Conservation (phyloP, 2,113 vertebrate genomes). For the Asarcornis scutulata region DNA sequence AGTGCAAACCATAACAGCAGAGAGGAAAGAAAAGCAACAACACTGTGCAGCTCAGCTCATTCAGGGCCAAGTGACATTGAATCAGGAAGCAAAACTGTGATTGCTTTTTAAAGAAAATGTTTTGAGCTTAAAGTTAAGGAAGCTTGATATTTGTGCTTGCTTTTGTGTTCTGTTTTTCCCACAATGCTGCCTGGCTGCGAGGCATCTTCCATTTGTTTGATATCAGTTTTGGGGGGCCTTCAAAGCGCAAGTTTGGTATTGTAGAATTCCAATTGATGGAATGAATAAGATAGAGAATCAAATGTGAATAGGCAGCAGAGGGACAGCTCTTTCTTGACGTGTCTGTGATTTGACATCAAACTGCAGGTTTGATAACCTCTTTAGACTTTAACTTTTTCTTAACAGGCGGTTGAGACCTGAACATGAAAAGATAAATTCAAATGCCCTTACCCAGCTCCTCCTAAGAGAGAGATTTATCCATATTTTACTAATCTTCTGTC, state of each 20-base stretch:
- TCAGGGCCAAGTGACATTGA: conserved; percentile 24
- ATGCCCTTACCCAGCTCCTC: background rate
- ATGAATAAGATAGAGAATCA: background rate
- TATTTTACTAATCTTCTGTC: background rate
- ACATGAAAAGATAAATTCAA: background rate
- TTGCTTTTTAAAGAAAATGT: conserved; percentile 39
- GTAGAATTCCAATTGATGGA: background rate
- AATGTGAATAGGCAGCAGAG: background rate
- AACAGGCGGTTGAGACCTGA: background rate
- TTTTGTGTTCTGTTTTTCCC: conserved; percentile 13
- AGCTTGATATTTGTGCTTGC: background rate
- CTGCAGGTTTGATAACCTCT: background rate
- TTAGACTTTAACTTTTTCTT: background rate
- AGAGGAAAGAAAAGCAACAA: conserved; percentile 50
- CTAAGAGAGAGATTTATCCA: background rate
- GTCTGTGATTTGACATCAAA: background rate
- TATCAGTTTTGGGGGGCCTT: background rate
- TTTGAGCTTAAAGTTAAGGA: conserved; percentile 25
- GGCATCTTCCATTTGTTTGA: conserved; percentile 23
- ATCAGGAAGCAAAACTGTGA: conserved; percentile 31
- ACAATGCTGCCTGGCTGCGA: background rate
- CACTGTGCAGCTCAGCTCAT: background rate
- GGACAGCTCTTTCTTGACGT: background rate
- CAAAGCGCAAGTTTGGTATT: background rate
- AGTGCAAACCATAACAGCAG: conserved; percentile 54